Evolutionary conservation across 92 coral and sea anemone species (phyloP).

Genomic region (Actinernus sp.): DNA sequence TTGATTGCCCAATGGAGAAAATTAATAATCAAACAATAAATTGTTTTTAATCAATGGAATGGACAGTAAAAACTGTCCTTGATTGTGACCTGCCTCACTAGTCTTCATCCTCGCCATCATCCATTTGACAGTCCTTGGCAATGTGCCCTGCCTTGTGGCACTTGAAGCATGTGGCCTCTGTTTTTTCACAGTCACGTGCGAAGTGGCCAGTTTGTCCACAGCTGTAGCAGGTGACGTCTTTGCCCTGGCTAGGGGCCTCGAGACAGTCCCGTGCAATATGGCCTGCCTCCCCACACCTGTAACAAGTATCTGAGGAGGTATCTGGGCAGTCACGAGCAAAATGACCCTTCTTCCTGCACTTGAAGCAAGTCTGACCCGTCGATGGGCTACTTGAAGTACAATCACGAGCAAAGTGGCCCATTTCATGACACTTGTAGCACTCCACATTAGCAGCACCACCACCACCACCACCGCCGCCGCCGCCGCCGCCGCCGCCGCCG

Average conservation of each 20-base stretch:
- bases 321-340: conserved; percentile 86
- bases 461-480: conserved; percentile 66
- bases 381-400: conserved; percentile 40
- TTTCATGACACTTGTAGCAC: conserved; percentile 81
- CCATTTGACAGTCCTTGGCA: conserved; percentile 45
- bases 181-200: conserved; percentile 82
- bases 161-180: conserved; percentile 43
- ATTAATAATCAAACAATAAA: too few species aligned
- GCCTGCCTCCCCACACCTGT: conserved; percentile 67
- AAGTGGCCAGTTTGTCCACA: conserved; percentile 87
- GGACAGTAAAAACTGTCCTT: too few species aligned
- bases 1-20: too few species aligned
- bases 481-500: conserved; percentile 57
- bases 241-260: conserved; percentile 9
- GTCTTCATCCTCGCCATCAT: conserved; percentile 23
- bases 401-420: conserved; percentile 87
- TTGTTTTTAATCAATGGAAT: too few species aligned
- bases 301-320: conserved; percentile 21
- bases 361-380: conserved; percentile 35
- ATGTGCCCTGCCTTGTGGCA: conserved; percentile 75
- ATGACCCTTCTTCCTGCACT: conserved; percentile 87
- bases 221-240: conserved; percentile 60
- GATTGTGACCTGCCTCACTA: conserved; percentile 1
- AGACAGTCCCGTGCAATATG: conserved; percentile 73
- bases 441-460: conserved; percentile 18